phyloP scores from a whole-genome alignment of 2,113 vertebrate genomes.

The Sebastes schlegelii region DNA sequence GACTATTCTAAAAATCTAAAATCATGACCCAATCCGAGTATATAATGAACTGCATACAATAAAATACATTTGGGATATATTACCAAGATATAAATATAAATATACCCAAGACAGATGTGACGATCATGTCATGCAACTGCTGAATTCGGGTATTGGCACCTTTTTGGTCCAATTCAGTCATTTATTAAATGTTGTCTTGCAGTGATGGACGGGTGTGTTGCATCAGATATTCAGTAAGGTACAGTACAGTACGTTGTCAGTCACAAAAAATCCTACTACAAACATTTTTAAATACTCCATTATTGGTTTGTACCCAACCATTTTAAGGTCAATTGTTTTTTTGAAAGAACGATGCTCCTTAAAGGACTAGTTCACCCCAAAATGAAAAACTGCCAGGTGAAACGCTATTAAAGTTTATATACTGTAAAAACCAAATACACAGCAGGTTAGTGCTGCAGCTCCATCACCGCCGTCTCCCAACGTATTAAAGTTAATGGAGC shows the following conservation, averaged over 20 bases:
- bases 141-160: no score
- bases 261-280: neutral
- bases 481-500: conserved; percentile 67
- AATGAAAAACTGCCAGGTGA: conserved; percentile 29
- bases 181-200: neutral
- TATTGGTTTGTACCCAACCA: neutral
- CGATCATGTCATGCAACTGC: no score
- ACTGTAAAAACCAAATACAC: conserved; percentile 48
- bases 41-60: no score
- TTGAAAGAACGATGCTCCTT: neutral
- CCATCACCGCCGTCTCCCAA: conserved; percentile 16
- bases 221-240: neutral
- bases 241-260: neutral
- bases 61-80: no score
- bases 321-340: neutral
- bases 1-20: no score
- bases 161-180: no score
- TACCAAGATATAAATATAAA: no score
- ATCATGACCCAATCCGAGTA: no score
- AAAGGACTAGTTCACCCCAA: conserved; percentile 9
- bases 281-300: neutral
- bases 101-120: no score
- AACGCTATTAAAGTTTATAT: conserved; percentile 47
- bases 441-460: conserved; percentile 25
- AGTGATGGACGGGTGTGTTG: neutral